Evolutionary conservation across 2,888 invertebrate species (phyloP).

Genomic region (Drosophila robusta): DNA sequence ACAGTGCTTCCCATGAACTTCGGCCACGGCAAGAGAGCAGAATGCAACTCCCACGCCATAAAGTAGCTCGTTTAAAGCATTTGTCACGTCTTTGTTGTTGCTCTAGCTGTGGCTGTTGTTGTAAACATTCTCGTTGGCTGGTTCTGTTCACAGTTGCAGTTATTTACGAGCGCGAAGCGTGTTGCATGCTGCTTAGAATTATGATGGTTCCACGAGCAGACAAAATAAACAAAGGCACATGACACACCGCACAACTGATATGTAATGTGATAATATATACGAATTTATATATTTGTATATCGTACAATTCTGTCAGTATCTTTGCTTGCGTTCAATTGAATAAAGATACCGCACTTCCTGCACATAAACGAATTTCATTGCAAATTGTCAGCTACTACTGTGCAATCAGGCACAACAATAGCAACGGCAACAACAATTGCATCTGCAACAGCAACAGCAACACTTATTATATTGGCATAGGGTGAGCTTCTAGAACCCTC

Average conservation of each 20-base stretch:
- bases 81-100: conserved; percentile 76
- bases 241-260: conserved; percentile 3
- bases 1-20: conserved; percentile 63
- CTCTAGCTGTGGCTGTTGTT: conserved; percentile 5
- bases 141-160: conserved; percentile 29
- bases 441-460: conserved; percentile 27
- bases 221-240: conserved; percentile 3
- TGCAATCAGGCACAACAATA: conserved; percentile 65
- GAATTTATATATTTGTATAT: neutral
- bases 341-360: conserved; percentile 36
- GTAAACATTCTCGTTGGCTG: conserved; percentile 15
- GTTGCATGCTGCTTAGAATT: conserved; percentile 56
- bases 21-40: conserved; percentile 14
- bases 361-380: conserved; percentile 43
- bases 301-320: neutral
- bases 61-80: conserved; percentile 77
- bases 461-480: conserved; percentile 46
- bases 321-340: conserved; percentile 6
- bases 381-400: conserved; percentile 79
- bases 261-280: neutral
- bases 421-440: conserved; percentile 24
- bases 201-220: conserved; percentile 28
- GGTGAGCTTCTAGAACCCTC: conserved; percentile 33
- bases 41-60: conserved; percentile 74
- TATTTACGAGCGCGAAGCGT: conserved; percentile 72